These are phyloP conservation scores for Thaumetopoea pityocampa DNA, from an alignment of 1,140 invertebrate genomes.

Conservation along the genomic window DNA sequence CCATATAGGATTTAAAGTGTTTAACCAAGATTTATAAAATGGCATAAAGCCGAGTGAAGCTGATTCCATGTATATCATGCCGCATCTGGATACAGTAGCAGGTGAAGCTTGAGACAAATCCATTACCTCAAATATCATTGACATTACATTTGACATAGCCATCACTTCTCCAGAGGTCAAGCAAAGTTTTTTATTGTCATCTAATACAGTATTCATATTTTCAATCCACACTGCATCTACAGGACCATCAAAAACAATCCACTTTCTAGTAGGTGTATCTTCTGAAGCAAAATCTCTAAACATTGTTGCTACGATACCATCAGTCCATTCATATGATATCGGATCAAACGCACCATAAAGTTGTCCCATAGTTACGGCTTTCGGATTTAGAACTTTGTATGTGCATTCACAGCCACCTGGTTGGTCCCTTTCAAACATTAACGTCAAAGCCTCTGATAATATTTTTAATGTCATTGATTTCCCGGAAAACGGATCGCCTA, in stretches of 20 bases:
- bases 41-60: constrained; percentile 82
- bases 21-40: constrained; percentile 87
- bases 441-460: constrained; percentile 83
- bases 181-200: constrained; percentile 96
- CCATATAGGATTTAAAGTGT: constrained; percentile 80
- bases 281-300: constrained; percentile 83
- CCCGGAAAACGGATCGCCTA: constrained; percentile 91
- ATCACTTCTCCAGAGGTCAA: constrained; percentile 93
- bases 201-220: constrained; percentile 95
- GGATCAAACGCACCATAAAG: constrained; percentile 94
- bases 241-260: constrained; percentile 93
- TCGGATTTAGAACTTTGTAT: constrained; percentile 92
- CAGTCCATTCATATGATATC: constrained; percentile 93
- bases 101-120: constrained; percentile 92
- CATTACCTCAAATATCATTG: constrained; percentile 96
- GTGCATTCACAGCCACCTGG: constrained; percentile 78
- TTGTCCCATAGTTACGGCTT: constrained; percentile 93
- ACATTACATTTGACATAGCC: constrained; percentile 89
- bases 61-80: constrained; percentile 96
- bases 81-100: constrained; percentile 94
- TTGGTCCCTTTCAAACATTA: constrained; percentile 78
- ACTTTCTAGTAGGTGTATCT: constrained; percentile 84
- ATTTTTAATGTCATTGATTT: constrained; percentile 86
- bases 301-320: constrained; percentile 88
- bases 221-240: constrained; percentile 97